phyloP scores from a whole-genome alignment of 1,140 invertebrate species.

The Leptestheria dahalacensis region DNA sequence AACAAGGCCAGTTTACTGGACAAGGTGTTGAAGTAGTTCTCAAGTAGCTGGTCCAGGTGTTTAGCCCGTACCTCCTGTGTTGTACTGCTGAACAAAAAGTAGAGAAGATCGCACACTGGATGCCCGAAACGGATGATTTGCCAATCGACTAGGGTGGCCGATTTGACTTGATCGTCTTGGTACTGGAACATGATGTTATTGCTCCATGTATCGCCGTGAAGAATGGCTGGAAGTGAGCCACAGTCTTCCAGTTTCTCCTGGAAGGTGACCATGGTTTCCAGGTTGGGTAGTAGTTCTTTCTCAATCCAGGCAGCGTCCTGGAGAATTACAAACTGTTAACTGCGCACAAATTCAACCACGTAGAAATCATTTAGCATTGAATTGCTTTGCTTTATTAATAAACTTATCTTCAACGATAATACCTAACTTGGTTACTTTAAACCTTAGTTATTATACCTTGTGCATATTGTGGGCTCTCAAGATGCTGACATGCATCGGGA shows the following conservation, averaged over 20 bases:
- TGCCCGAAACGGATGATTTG: slow-evolving; percentile 6
- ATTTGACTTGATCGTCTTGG: background rate
- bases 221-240: background rate
- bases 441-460: background rate
- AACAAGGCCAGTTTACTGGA: background rate
- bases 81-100: slow-evolving; percentile 8
- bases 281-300: background rate
- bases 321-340: background rate
- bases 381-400: too few relatives aligned
- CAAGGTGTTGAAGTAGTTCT: slow-evolving; percentile 1
- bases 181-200: slow-evolving; percentile 17
- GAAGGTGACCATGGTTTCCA: background rate
- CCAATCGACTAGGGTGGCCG: slow-evolving; percentile 2
- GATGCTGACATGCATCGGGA: background rate
- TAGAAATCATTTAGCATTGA: too few relatives aligned
- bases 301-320: background rate
- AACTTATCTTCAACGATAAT: too few relatives aligned
- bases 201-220: slow-evolving; percentile 16
- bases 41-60: background rate
- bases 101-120: slow-evolving; percentile 4
- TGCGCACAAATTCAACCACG: too few relatives aligned
- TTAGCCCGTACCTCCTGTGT: background rate
- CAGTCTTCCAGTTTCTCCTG: background rate
- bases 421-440: background rate
- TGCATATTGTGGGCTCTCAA: background rate